Percentiles rank a stretch among this genome's conserved stretches.
Evolutionary conservation across 2,797 vertebrate species (phyloP).

Genomic region (Eleutherodactylus coqui): DNA sequence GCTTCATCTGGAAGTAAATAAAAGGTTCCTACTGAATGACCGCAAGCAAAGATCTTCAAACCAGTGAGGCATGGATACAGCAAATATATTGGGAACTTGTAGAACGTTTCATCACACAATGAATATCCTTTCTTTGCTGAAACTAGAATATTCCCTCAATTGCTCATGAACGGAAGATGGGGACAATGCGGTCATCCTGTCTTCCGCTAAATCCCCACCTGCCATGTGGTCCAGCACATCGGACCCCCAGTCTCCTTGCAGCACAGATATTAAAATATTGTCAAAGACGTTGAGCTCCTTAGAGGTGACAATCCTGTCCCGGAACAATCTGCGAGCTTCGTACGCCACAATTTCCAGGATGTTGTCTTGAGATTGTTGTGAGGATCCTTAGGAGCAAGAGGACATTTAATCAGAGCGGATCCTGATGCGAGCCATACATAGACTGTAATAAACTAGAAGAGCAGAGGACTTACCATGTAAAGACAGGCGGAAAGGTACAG

Average conservation of each 20-base stretch:
- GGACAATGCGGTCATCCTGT: background rate
- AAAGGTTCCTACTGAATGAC: too few species aligned
- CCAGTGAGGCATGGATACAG: too few species aligned
- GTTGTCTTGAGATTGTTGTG: slow-evolving; percentile 78
- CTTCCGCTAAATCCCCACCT: slow-evolving; percentile 75
- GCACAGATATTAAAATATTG: slow-evolving; percentile 86
- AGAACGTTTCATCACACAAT: too few species aligned
- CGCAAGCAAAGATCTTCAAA: too few species aligned
- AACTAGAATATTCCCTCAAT: too few species aligned
- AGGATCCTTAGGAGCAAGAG: slow-evolving; percentile 71
- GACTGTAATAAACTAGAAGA: background rate
- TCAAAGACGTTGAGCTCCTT: slow-evolving; percentile 90
- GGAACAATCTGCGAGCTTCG: slow-evolving; percentile 89
- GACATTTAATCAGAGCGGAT: background rate
- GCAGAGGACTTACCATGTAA: slow-evolving; percentile 7
- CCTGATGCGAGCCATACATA: background rate
- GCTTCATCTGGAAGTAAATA: too few species aligned
- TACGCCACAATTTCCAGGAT: slow-evolving; percentile 91
- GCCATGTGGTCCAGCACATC: slow-evolving; percentile 87
- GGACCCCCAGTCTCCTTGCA: slow-evolving; percentile 90
- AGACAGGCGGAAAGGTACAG: background rate
- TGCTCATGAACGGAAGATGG: background rate
- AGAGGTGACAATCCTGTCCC: slow-evolving; percentile 88
- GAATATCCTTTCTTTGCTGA: too few species aligned
- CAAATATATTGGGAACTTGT: too few species aligned